These are phyloP conservation scores for Dexiosoma caninum DNA, from an alignment of 2,888 invertebrate genomes.

Conservation along the genomic window DNA sequence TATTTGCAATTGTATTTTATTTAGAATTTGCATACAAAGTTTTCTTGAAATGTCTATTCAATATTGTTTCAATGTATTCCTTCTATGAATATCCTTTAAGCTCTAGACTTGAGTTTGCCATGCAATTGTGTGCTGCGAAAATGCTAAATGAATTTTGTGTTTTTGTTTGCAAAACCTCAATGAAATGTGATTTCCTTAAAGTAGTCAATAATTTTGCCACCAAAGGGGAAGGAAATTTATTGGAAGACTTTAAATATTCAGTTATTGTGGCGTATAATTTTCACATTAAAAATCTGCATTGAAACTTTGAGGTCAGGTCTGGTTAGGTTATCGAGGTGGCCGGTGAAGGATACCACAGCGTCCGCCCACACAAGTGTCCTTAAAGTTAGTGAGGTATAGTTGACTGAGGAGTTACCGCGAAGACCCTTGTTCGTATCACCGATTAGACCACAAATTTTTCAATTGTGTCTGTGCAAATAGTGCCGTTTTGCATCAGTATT, in stretches of 20 bases:
- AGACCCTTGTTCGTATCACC: no score
- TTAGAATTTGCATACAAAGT: conserved; percentile 56
- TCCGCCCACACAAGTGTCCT: no score
- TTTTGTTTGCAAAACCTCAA: conserved; percentile 58
- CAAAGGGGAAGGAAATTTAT: neutral
- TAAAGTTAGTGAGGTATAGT: no score
- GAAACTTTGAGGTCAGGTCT: no score
- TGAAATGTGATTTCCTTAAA: conserved; percentile 57
- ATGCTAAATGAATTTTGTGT: conserved; percentile 47
- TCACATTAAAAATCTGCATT: neutral
- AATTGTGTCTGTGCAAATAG: no score
- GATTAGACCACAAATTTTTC: no score
- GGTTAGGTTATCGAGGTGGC: no score
- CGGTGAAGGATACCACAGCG: no score
- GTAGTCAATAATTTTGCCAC: conserved; percentile 15
- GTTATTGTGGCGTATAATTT: no score
- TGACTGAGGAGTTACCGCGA: no score
- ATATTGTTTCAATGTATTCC: conserved; percentile 55
- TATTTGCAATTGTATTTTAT: conserved; percentile 44
- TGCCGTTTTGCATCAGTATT: no score
- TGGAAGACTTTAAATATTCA: neutral
- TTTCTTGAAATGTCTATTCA: conserved; percentile 53
- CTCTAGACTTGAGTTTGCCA: conserved; percentile 47
- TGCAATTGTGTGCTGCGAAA: conserved; percentile 49
- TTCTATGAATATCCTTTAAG: conserved; percentile 61